phyloP scores from a whole-genome alignment of 2,113 vertebrate species.

The Morone chrysops region DNA sequence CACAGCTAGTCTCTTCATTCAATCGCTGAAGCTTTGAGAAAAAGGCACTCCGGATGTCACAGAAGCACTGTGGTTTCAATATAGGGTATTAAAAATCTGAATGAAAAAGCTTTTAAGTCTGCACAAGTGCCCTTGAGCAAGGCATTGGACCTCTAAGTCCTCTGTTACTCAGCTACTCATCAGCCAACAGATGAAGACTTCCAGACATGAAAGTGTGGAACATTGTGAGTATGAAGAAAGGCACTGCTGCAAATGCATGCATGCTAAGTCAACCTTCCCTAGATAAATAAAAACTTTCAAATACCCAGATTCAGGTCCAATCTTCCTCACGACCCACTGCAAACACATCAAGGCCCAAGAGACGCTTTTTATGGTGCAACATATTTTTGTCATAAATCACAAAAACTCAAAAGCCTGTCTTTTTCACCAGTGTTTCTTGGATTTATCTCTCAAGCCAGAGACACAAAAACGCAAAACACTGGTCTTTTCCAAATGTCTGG shows the following conservation, averaged over 20 bases:
- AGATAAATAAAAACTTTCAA: conserved; percentile 50
- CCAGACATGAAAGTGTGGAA: conserved; percentile 48
- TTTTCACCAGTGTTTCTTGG: conserved; percentile 36
- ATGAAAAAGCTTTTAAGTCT: conserved; percentile 30
- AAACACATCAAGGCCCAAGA: conserved; percentile 36
- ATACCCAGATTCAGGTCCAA: conserved; percentile 37
- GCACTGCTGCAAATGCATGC: conserved; percentile 28
- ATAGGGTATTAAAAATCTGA: conserved; percentile 10
- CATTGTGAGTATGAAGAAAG: conserved; percentile 23
- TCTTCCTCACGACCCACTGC: conserved; percentile 35
- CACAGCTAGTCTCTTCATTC: conserved; percentile 37
- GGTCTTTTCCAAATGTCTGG: conserved; percentile 56
- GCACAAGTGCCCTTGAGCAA: conserved; percentile 47
- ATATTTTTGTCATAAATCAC: conserved; percentile 43
- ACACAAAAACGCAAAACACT: conserved; percentile 34
- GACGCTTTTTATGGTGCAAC: conserved; percentile 43
- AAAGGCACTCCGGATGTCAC: conserved; percentile 55
- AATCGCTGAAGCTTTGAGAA: conserved; percentile 28
- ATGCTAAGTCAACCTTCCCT: conserved; percentile 36
- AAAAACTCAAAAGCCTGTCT: conserved; percentile 32
- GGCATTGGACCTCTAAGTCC: conserved; percentile 28
- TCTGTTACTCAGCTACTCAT: conserved; percentile 13
- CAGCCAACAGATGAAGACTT: conserved; percentile 40
- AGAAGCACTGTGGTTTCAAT: conserved; percentile 42
- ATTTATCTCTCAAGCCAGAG: conserved; percentile 40